Base-by-base conservation (phyloP, 2,888 invertebrate species). In the Andrena minutula region DNA sequence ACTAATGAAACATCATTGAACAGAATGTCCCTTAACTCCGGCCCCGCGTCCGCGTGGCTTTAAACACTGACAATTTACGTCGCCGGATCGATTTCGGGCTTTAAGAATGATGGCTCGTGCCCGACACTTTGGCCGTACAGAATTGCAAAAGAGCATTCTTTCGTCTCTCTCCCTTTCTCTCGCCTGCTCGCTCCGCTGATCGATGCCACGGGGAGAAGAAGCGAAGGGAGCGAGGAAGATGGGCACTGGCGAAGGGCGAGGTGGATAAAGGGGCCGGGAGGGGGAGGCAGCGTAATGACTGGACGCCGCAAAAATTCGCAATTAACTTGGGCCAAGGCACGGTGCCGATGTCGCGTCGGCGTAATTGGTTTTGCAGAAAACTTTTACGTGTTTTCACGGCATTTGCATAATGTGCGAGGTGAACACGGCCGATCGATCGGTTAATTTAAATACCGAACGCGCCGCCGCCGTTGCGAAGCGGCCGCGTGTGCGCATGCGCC, bases 401-500 rank as follows among this genome's bases (percentile, higher is more conserved):
- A 93, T 93, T 93, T 93, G 92, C 93, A 93, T 93, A 93, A 93
- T 93, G 93, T 89, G 92, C 92, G 90, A 92, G 91, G 91, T 89
- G 89, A 90, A 91, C 92, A 91, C 88, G 90, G 88, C 84, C 90
- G 93, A 93, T 93, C 93, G 92, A 93, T 93, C 93, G 93, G 92
- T 93, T 92, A 92, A 93, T 93, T 93, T 93, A 92, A 93, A 93
- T 93, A 93, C 91, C 90, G 92, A 90, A 91, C 91, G 89, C 88
- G 88, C 81, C 86, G 84, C 84, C 85, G 84, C 77, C 74, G 60
- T 60, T 28, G 75, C 80, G 74, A 61, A 74, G 69, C 47, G 28
- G 32, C 35, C 60, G 65, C 66, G 70, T 32, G 56, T 16, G 61
- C 61, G 69, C 79, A 47, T 56, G 68, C 79, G 82, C 66, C 61